Evolutionary conservation across 1,140 invertebrate genomes (phyloP), one percentile per base, ranked within the genome.

Genomic region (Zaprionus inermis): DNA sequence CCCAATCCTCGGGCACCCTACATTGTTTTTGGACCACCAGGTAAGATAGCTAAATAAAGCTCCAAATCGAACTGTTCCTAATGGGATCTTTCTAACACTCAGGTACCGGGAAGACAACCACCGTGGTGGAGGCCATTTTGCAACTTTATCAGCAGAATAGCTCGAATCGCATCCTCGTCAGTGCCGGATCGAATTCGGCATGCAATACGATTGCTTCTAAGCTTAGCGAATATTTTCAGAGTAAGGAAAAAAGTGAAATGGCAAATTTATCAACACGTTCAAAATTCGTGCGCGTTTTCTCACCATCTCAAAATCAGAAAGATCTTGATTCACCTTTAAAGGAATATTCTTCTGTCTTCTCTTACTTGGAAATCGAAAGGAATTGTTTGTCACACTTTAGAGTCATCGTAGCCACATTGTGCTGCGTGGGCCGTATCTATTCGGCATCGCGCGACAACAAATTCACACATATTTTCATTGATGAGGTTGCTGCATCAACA

Each of bases 401-500:
- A 14, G 78, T 81, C n/a, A 74, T 83, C 28, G 75, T 77, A 56
- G 75, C 71, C 56, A 82, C 75, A 24, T 60, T 85, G 38, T 68
- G 68, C 60, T 81, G 74, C 5, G 78, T 76, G 2, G 97, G 96
- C 10, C 67, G 28, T 1, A 34, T 56, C 81, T 81, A 16, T 57
- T 41, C 10, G 2, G 11, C 12, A 7, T 5, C 4, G 34, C 20
- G 1, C 0, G 34, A 36, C 18, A 12, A 86, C 94, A 94, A 7
- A 3, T 46, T 46, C 44, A 18, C 16, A 9, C 95, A 97, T 89
- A 92, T 97, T 46, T 97, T 98, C 88, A 94, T 98, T 78, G 97
- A 98, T 92, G 97, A 98, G 93, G 96, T 96, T 49, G 97, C 96
- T n/a, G 96, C 97, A 84, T 94, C 95, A 0, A 94, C 93, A 5